Evolutionary conservation across 2,113 vertebrate genomes (phyloP), one percentile per base, ranked within the genome.

Genomic region (Spermophilus dauricus): DNA sequence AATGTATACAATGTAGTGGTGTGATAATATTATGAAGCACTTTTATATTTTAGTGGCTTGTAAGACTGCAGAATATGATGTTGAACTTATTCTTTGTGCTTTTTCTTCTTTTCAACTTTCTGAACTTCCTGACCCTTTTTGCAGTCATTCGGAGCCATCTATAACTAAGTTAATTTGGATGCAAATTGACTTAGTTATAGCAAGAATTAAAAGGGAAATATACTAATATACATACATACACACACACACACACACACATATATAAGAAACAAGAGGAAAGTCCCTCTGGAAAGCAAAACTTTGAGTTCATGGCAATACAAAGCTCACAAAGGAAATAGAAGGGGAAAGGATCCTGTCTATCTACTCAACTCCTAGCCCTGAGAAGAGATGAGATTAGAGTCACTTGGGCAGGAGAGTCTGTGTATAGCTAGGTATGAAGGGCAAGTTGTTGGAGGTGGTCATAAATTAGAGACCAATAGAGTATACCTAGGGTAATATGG

Each of bases 181-280:
- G 53, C 65, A 89, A 93, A n/a, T 58, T 75, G 34, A 24, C 86
- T 93, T 70, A 76, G 76, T 88, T 91, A 76, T 63, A 67, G 30
- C 45, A 88, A 78, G 83, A 93, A 87, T 78, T 58, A 95, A 86
- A 92, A 89, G 48, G 48, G 48, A 51, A 51, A 51, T 51, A 13
- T 51, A 51, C 12, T 51, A 51, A 51, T 51, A 51, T 13, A 51
- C 12, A 51, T 13, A 51, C 48, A 51, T 1, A 45, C 42, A 45
- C 1, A 8, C 42, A 45, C 7, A 45, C 42, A 45, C 45, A 45
- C 45, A 51, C 48, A 51, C 7, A 45, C 42, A 45, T n/a, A n/a
- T n/a, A n/a, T n/a, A n/a, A 78, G n/a, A 97, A 90, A 81, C 37
- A 73, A 93, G 77, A 91, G 4, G 32, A 56, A 93, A 91, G 65